These are phyloP conservation scores for Silurus asotus DNA, from an alignment of 2,113 vertebrate species.

Conservation along the genomic window DNA sequence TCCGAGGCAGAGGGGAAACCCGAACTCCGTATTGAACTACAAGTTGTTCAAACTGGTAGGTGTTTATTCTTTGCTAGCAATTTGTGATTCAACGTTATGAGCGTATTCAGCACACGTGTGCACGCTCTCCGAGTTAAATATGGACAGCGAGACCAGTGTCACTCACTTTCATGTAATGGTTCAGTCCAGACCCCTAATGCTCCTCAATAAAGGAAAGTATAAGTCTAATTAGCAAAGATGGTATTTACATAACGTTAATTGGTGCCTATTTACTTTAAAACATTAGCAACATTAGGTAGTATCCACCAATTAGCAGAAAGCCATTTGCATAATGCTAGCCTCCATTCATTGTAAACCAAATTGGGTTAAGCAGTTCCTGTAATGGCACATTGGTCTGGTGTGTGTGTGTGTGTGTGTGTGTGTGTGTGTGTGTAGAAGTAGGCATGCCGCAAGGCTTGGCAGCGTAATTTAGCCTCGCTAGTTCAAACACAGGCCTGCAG, in stretches of 20 bases:
- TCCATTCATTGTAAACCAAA: conserved; percentile 24
- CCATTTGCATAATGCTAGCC: conserved; percentile 19
- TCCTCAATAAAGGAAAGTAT: background rate
- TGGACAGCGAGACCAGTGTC: background rate
- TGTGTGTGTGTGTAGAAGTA: conserved; percentile 24
- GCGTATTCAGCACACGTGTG: background rate
- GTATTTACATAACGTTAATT: background rate
- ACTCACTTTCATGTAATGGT: background rate
- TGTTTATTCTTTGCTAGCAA: background rate
- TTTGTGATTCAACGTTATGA: background rate
- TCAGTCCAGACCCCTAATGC: background rate
- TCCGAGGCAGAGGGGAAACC: background rate
- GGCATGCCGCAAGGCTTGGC: conserved; percentile 45
- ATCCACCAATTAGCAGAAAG: conserved; percentile 24
- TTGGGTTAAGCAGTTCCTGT: conserved; percentile 30
- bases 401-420: conserved; percentile 1
- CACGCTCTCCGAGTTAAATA: too few species aligned
- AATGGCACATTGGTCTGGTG: background rate
- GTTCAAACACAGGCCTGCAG: conserved; percentile 61
- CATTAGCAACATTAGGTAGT: conserved; percentile 19
- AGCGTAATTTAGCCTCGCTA: conserved; percentile 66
- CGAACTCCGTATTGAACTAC: background rate
- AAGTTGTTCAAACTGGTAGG: background rate
- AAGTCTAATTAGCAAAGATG: background rate
- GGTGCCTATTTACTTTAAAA: conserved; percentile 11